These are phyloP conservation scores for Onchidella celtica DNA, from an alignment of 2,888 invertebrate genomes.

Conservation along the genomic window DNA sequence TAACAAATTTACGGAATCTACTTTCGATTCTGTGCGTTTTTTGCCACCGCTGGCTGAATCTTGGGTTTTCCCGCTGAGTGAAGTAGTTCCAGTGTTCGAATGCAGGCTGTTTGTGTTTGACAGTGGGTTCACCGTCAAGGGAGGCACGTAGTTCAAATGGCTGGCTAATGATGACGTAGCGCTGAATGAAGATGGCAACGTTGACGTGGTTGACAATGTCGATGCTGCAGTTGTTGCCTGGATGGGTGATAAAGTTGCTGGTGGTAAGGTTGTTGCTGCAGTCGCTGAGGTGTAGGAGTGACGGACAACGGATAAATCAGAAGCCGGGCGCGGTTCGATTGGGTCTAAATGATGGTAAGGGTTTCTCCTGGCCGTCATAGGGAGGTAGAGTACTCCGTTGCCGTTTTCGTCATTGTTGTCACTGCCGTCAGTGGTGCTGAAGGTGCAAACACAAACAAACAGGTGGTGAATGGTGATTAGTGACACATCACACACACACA, in stretches of 20 bases:
- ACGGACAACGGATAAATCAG: background rate
- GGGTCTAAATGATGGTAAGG: conserved; percentile 55
- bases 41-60: background rate
- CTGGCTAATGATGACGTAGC: background rate
- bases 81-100: background rate
- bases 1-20: background rate
- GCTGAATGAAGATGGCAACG: background rate
- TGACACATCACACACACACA: too few species aligned
- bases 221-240: background rate
- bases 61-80: background rate
- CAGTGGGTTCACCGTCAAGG: background rate
- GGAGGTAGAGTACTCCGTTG: conserved; percentile 19
- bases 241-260: background rate
- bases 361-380: conserved; percentile 46
- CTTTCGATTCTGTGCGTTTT: background rate
- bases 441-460: conserved; percentile 1
- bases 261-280: background rate
- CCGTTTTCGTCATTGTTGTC: background rate
- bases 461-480: too few species aligned
- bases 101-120: background rate
- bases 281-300: background rate
- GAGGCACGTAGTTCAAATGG: background rate
- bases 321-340: conserved; percentile 42
- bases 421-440: background rate
- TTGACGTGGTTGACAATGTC: background rate